These are phyloP conservation scores for Exephanes ischioxanthus DNA, from an alignment of 2,888 invertebrate species.

Conservation along the genomic window DNA sequence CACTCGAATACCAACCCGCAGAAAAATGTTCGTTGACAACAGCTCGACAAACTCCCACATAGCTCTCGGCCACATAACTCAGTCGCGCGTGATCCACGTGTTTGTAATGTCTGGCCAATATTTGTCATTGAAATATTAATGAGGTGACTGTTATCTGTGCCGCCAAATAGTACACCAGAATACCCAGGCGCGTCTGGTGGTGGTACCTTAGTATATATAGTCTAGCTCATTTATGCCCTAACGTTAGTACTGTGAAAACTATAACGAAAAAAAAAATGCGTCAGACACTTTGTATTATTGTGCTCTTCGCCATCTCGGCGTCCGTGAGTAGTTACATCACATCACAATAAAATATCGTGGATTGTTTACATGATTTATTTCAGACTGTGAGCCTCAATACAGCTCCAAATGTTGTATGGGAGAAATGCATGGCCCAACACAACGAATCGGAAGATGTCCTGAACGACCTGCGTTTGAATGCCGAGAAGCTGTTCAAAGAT, in stretches of 20 bases:
- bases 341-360: not conserved
- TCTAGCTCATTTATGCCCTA: not conserved
- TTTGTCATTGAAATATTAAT: not conserved
- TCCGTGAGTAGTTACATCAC: constrained; percentile 1
- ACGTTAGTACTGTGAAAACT: not conserved
- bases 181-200: too few species aligned
- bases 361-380: not conserved
- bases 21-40: too few species aligned
- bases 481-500: not conserved
- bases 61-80: too few species aligned
- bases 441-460: not conserved
- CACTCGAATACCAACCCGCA: too few species aligned
- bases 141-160: not conserved
- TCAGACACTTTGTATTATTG: not conserved
- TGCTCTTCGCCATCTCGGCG: not conserved
- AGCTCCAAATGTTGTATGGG: too few species aligned
- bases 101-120: too few species aligned
- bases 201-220: not conserved
- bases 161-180: not conserved
- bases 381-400: too few species aligned
- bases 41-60: too few species aligned
- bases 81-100: too few species aligned
- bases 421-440: not conserved
- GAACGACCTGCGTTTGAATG: not conserved
- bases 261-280: not conserved